phyloP scores from a whole-genome alignment of 2,888 invertebrate genomes.

The Orgyia antiqua region DNA sequence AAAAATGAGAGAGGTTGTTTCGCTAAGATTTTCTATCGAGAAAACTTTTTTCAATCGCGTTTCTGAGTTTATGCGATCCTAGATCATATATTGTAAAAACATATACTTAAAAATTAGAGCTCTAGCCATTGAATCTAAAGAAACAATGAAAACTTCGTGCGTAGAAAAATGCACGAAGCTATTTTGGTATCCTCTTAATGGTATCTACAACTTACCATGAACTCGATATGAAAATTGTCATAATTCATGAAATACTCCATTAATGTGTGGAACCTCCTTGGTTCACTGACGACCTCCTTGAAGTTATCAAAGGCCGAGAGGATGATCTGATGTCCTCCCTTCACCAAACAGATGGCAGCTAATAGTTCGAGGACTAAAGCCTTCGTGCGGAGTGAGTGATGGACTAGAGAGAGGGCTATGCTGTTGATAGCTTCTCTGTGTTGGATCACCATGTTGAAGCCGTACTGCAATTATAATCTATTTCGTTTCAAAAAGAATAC shows the following conservation, averaged over 20 bases:
- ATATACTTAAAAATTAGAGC: too few species aligned
- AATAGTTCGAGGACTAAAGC: conserved; percentile 97
- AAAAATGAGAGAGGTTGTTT: too few species aligned
- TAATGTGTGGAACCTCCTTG: conserved; percentile 96
- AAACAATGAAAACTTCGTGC: too few species aligned
- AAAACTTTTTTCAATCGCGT: too few species aligned
- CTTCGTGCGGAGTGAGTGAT: conserved; percentile 97
- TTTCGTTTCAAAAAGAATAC: too few species aligned
- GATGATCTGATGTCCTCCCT: conserved; percentile 99
- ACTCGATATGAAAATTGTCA: conserved; percentile 98
- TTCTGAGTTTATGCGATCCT: too few species aligned
- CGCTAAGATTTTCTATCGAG: too few species aligned
- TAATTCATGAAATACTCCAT: conserved; percentile 98
- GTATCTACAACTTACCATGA: conserved; percentile 93
- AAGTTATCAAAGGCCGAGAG: conserved; percentile 98
- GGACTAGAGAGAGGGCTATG: conserved; percentile 97
- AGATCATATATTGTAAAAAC: too few species aligned
- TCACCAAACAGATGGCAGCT: conserved; percentile 98
- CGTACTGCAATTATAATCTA: conserved; percentile 91
- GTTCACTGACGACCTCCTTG: conserved; percentile 91
- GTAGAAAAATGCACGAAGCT: too few species aligned
- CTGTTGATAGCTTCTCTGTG: conserved; percentile 99
- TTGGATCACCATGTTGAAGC: conserved; percentile 99
- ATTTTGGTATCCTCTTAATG: too few species aligned
- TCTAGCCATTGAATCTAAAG: too few species aligned